Evolutionary conservation across 2,113 vertebrate genomes (phyloP).

Genomic region (Edolisoma coerulescens): DNA sequence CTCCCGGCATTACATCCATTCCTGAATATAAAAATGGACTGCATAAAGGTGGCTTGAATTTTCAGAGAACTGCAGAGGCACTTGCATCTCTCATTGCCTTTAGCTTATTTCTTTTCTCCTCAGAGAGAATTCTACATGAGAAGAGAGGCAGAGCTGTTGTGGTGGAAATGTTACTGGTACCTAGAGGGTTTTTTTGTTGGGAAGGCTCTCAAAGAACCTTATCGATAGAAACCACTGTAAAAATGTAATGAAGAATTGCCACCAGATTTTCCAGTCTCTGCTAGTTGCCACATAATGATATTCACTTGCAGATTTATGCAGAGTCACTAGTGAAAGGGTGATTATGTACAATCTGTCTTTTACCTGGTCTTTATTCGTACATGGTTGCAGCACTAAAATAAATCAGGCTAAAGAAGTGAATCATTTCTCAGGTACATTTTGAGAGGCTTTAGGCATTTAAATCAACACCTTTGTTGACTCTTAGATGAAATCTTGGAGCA

Average conservation of each 20-base stretch:
- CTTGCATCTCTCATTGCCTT: background rate
- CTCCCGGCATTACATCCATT: background rate
- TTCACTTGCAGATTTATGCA: background rate
- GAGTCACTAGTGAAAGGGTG: background rate
- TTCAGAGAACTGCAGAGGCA: background rate
- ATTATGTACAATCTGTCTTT: background rate
- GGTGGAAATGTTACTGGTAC: background rate
- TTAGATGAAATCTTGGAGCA: background rate
- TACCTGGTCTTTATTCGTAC: background rate
- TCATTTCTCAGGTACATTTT: background rate
- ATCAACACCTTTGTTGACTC: background rate
- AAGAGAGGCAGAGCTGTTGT: background rate
- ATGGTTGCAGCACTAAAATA: background rate
- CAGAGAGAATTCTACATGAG: background rate
- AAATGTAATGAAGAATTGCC: background rate
- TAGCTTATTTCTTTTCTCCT: background rate
- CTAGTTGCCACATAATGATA: background rate
- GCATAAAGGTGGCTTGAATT: background rate
- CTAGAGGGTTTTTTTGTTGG: accelerated
- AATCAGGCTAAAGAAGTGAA: background rate
- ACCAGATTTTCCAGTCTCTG: background rate
- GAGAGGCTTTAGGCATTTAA: background rate
- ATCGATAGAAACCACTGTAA: background rate
- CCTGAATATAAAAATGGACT: background rate
- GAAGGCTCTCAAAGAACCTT: background rate